Evolutionary conservation across 2,797 vertebrate species (phyloP), one percentile per base, ranked within the genome.

Genomic region (Xenopus petersii): DNA sequence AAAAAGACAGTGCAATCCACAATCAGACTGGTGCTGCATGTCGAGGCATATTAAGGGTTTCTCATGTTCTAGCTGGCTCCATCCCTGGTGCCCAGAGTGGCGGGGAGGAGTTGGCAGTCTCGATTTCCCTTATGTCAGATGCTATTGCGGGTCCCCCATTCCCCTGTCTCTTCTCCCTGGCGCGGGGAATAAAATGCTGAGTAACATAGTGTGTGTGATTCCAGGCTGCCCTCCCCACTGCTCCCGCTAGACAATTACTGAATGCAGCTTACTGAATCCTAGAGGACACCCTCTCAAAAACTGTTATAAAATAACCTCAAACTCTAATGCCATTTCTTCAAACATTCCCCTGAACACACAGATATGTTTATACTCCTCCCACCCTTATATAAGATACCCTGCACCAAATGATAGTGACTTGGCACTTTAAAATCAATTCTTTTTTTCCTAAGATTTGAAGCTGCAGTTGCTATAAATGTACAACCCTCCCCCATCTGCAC

Each of bases 171-270:
- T 60, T 69, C 65, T 77, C 49, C 51, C 61, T 54, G 62, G 42
- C 58, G 76, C 76, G 70, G 71, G 30, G 66, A 70, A 48, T 66
- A 67, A 74, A 79, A 70, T 79, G 77, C 77, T 79, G 77, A 79
- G 77, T 79, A 79, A 79, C 77, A 79, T 79, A 26, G 66, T 74
- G 61, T 42, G 36, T 70, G 71, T 60, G 75, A 73, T 73, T 49
- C 42, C 61, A 59, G 5, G 58, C 76, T 79, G 77, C 77, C 77
- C 77, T 79, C 77, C 77, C 71, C 67, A 58, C 77, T 66, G 71
- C 77, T 79, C 62, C 67, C 62, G 58, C 71, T 66, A 67, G 77
- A 67, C 67, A 79, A 74, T 74, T 79, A 74, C 77, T 70, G 47
- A 33, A 42, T 61, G 61, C 42, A 24, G 64, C 49, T 12, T 51